A percentile compares a stretch with the other conserved stretches of the same genome.
phyloP scores from a whole-genome alignment of 1,140 invertebrate genomes.

The Cephus cinctus region DNA sequence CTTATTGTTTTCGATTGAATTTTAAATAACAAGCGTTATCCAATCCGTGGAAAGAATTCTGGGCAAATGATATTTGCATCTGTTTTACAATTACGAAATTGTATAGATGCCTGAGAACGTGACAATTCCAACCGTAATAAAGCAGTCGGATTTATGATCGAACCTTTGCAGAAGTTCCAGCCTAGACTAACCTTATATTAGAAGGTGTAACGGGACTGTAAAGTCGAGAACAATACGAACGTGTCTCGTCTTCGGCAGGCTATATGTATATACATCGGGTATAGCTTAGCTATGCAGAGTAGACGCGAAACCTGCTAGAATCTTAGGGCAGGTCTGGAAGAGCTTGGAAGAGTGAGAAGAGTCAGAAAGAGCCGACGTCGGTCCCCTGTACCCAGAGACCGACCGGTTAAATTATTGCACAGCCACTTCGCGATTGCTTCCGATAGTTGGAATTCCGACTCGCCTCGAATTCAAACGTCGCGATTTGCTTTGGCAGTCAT shows the following conservation, averaged over 20 bases:
- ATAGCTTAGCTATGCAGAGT: slow-evolving; percentile 5
- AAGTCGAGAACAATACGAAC: background rate
- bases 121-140: too few relatives aligned
- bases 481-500: slow-evolving; percentile 27
- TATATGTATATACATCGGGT: slow-evolving; percentile 1
- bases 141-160: too few relatives aligned
- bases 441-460: slow-evolving; percentile 44
- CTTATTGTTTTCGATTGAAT: too few relatives aligned
- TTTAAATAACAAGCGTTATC: too few relatives aligned
- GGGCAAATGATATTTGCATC: too few relatives aligned
- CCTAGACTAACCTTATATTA: too few relatives aligned
- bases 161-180: too few relatives aligned
- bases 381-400: slow-evolving; percentile 3
- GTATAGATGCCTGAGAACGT: too few relatives aligned
- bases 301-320: too few relatives aligned
- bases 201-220: too few relatives aligned
- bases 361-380: slow-evolving; percentile 7
- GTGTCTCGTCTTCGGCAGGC: slow-evolving; percentile 4
- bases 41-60: too few relatives aligned
- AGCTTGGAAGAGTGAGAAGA: background rate
- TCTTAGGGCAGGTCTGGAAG: background rate
- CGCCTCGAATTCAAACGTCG: slow-evolving; percentile 16
- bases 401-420: slow-evolving; percentile 40
- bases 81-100: too few relatives aligned
- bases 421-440: slow-evolving; percentile 44